Evolutionary conservation across 2,888 invertebrate species (phyloP).

Genomic region (Papilio demoleus): DNA sequence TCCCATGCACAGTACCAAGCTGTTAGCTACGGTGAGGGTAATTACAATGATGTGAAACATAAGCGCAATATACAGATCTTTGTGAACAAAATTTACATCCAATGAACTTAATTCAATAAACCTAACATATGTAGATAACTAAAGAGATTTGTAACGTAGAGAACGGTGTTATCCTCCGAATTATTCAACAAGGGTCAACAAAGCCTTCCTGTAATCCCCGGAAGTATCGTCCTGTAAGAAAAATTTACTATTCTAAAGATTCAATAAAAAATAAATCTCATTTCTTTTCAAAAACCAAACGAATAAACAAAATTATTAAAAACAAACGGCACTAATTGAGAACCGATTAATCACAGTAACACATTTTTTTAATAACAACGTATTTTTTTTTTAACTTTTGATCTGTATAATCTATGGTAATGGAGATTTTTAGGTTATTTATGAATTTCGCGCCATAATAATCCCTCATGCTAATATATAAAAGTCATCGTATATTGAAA

Average conservation of each 20-base stretch:
- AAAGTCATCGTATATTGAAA: constrained; percentile 42
- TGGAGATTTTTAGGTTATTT: constrained; percentile 21
- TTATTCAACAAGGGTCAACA: constrained; percentile 92
- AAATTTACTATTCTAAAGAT: constrained; percentile 69
- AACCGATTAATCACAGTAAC: constrained; percentile 20
- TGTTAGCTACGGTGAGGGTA: constrained; percentile 74
- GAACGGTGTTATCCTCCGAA: constrained; percentile 59
- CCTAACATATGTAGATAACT: constrained; percentile 64
- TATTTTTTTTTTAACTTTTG: constrained; percentile 40
- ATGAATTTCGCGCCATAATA: constrained; percentile 19
- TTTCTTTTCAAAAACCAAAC: constrained; percentile 11
- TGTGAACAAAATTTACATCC: constrained; percentile 66
- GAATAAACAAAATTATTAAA: not conserved
- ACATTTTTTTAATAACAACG: constrained; percentile 11
- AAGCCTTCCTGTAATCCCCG: constrained; percentile 96
- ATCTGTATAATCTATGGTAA: constrained; percentile 62
- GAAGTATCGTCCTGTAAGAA: constrained; percentile 94
- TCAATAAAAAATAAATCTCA: constrained; percentile 41
- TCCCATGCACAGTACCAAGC: constrained; percentile 70
- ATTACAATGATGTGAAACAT: constrained; percentile 67
- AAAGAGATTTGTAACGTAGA: constrained; percentile 58
- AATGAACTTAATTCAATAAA: constrained; percentile 47
- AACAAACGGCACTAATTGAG: constrained; percentile 21
- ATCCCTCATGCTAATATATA: constrained; percentile 44
- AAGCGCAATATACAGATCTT: constrained; percentile 83